These are phyloP conservation scores for Hemicentrotus pulcherrimus DNA, from an alignment of 35 echinoderm and acorn worm genomes.

Conservation along the genomic window DNA sequence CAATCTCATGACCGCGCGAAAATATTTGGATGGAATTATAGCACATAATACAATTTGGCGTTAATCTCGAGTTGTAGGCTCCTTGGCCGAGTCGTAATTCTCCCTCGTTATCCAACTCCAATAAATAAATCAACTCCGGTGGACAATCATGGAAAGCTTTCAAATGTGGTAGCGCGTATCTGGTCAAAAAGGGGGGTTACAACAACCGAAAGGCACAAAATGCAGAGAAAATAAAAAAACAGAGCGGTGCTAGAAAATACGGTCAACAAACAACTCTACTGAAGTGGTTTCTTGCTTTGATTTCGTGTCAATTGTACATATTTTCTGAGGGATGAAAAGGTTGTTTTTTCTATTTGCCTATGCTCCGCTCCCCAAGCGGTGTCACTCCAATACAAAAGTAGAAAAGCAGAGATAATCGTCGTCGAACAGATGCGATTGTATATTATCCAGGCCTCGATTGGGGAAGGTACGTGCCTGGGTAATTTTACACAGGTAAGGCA, in stretches of 20 bases:
- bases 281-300: slow-evolving; percentile 15
- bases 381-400: neutral
- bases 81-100: neutral
- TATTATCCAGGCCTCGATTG: neutral
- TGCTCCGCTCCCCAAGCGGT: neutral
- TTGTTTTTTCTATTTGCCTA: slow-evolving; percentile 36
- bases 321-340: neutral
- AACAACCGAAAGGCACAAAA: neutral
- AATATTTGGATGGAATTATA: too few relatives aligned
- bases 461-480: neutral
- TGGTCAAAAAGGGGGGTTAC: neutral
- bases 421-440: neutral
- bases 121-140: neutral
- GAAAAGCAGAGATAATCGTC: neutral
- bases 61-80: neutral
- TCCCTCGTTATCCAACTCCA: neutral
- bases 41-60: neutral
- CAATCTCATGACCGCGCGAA: too few relatives aligned
- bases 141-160: neutral
- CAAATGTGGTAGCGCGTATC: neutral
- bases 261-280: neutral
- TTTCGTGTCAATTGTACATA: neutral
- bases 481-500: neutral
- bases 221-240: neutral
- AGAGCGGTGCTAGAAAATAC: neutral